Percentiles rank a stretch among this genome's conserved stretches.
Evolutionary conservation across 2,797 vertebrate species (phyloP).

Genomic region (Megalops cyprinoides): DNA sequence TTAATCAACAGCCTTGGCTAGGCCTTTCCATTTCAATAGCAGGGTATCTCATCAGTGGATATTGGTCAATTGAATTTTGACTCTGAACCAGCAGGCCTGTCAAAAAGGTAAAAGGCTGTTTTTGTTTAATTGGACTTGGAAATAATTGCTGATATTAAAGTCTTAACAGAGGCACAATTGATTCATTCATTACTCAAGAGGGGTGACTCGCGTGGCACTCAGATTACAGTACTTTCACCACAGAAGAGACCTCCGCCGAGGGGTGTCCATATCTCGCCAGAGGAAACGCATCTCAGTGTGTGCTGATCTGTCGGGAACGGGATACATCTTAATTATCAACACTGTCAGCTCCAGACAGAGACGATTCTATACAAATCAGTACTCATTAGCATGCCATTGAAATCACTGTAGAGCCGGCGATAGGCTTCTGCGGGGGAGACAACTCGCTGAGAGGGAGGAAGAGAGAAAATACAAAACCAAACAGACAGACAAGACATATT

Average conservation of each 20-base stretch:
- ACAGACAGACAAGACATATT: background rate
- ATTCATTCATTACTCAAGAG: conserved; percentile 58
- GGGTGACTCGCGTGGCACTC: conserved; percentile 45
- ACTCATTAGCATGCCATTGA: conserved; percentile 31
- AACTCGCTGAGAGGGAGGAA: conserved; percentile 26
- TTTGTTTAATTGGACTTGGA: conserved; percentile 56
- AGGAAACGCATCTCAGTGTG: conserved; percentile 48
- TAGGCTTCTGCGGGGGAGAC: conserved; percentile 17
- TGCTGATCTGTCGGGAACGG: conserved; percentile 49
- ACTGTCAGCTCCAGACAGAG: conserved; percentile 23
- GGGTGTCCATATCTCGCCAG: conserved; percentile 49
- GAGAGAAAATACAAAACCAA: background rate
- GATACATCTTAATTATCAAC: conserved; percentile 29
- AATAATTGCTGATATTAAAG: conserved; percentile 61
- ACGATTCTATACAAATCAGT: conserved; percentile 26
- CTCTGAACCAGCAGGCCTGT: conserved; percentile 40
- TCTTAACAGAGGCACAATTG: conserved; percentile 60
- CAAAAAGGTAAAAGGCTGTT: conserved; percentile 50
- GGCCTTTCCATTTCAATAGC: conserved; percentile 24
- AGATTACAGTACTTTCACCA: conserved; percentile 53
- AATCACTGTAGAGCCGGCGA: conserved; percentile 16
- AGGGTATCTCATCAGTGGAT: conserved; percentile 48
- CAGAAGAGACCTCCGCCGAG: conserved; percentile 46
- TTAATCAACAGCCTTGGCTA: conserved; percentile 42
- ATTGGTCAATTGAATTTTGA: conserved; percentile 47